phyloP scores from a whole-genome alignment of 2,113 vertebrate genomes.

The Elachura formosa region DNA sequence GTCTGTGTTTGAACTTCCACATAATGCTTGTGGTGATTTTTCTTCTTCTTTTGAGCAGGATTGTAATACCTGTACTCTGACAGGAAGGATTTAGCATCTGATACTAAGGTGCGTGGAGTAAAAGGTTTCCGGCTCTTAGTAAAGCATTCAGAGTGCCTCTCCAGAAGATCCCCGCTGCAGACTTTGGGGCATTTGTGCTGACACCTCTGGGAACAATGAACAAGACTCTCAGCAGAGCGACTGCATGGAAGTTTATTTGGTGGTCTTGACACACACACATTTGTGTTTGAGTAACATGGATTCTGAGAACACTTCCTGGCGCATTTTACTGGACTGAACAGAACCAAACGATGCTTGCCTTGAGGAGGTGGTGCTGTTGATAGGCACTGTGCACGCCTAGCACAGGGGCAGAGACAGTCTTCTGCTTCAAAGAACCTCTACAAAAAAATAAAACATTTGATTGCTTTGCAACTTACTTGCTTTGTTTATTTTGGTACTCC shows the following conservation, averaged over 20 bases:
- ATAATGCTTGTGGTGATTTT: neutral
- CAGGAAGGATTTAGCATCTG: slow-evolving; percentile 82
- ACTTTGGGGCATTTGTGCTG: no score
- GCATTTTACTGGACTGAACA: neutral
- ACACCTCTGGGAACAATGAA: neutral
- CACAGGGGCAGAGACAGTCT: neutral
- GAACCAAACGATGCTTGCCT: neutral
- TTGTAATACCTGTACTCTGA: slow-evolving; percentile 87
- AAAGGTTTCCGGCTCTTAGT: slow-evolving; percentile 79
- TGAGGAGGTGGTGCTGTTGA: neutral
- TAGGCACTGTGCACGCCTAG: neutral
- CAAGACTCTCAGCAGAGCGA: neutral
- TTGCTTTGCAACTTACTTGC: neutral
- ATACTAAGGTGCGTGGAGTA: slow-evolving; percentile 87
- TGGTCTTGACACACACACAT: neutral
- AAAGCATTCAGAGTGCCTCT: slow-evolving; percentile 83
- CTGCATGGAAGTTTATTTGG: neutral
- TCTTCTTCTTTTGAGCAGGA: slow-evolving; percentile 72
- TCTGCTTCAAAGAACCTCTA: slow-evolving; percentile 42
- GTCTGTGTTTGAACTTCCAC: slow-evolving; percentile 74
- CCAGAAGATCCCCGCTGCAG: slow-evolving; percentile 81
- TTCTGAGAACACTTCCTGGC: neutral
- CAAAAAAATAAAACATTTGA: neutral
- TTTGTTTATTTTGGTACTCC: neutral
- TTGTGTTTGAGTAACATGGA: neutral